phyloP scores from a whole-genome alignment of 2,113 vertebrate species.

The Collichthys lucidus region DNA sequence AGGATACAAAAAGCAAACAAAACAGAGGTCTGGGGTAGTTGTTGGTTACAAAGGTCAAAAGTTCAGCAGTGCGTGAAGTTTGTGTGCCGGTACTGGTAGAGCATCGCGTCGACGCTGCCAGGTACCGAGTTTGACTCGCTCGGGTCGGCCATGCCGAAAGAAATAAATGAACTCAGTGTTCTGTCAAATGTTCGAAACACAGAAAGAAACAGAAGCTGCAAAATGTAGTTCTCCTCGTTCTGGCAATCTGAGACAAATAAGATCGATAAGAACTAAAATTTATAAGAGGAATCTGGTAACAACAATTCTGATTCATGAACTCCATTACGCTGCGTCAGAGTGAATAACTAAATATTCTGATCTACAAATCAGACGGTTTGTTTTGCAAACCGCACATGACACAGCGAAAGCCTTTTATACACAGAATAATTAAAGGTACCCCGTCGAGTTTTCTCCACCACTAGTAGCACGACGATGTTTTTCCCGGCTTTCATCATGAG shows the following conservation, averaged over 20 bases:
- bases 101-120: conserved; percentile 19
- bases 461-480: not conserved
- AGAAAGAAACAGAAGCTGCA: not conserved
- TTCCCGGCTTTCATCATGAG: not conserved
- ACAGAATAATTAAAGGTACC: not conserved
- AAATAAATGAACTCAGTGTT: conserved; percentile 25
- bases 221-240: not conserved
- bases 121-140: conserved; percentile 15
- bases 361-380: not conserved
- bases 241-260: not conserved
- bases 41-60: conserved; percentile 52
- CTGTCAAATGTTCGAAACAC: conserved; percentile 9
- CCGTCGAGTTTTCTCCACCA: not conserved
- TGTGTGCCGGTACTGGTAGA: conserved; percentile 8
- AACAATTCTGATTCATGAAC: not conserved
- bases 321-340: too few species aligned
- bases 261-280: not conserved
- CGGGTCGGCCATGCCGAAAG: conserved; percentile 41
- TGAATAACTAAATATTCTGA: not conserved
- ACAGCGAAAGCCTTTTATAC: too few species aligned
- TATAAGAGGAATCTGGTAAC: not conserved
- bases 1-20: not conserved
- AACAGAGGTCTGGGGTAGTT: conserved; percentile 12
- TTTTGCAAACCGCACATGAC: not conserved
- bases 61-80: conserved; percentile 55